Percentiles rank a stretch among this genome's conserved stretches.
Conservation (phyloP, 92 coral and sea anemone species). For the Epizoanthus scotinus region DNA sequence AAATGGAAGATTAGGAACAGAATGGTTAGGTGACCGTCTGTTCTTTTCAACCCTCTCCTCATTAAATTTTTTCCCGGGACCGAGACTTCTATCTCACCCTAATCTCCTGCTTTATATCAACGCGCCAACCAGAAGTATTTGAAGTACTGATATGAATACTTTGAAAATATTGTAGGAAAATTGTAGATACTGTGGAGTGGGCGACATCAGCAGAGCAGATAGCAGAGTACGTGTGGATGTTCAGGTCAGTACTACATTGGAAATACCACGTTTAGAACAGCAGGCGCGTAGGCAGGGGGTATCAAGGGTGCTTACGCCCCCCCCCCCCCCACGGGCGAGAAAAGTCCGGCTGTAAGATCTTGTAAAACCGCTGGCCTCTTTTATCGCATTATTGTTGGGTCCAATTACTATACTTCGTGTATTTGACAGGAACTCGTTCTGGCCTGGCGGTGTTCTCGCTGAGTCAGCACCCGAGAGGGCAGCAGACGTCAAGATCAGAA, state of each 20-base stretch:
- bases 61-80: too few relatives aligned
- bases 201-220: constrained; percentile 95
- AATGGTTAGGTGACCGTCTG: too few relatives aligned
- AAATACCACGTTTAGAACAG: too few relatives aligned
- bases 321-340: too few relatives aligned
- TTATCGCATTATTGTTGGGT: neutral
- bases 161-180: constrained; percentile 65
- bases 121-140: too few relatives aligned
- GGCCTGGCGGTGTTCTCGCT: constrained; percentile 95
- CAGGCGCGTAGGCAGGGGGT: too few relatives aligned
- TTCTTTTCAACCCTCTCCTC: too few relatives aligned
- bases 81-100: too few relatives aligned
- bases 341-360: too few relatives aligned
- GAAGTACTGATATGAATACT: neutral
- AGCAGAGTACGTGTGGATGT: constrained; percentile 93
- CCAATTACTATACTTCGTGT: neutral
- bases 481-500: constrained; percentile 82
- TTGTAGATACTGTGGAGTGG: constrained; percentile 89
- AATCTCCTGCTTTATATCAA: too few relatives aligned
- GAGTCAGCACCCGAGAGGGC: constrained; percentile 86
- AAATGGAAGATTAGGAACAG: too few relatives aligned
- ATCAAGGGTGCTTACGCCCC: too few relatives aligned
- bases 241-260: constrained; percentile 61
- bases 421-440: constrained; percentile 80
- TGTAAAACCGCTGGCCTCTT: neutral